Conservation (phyloP, 2,113 vertebrate species). For the Solea senegalensis region DNA sequence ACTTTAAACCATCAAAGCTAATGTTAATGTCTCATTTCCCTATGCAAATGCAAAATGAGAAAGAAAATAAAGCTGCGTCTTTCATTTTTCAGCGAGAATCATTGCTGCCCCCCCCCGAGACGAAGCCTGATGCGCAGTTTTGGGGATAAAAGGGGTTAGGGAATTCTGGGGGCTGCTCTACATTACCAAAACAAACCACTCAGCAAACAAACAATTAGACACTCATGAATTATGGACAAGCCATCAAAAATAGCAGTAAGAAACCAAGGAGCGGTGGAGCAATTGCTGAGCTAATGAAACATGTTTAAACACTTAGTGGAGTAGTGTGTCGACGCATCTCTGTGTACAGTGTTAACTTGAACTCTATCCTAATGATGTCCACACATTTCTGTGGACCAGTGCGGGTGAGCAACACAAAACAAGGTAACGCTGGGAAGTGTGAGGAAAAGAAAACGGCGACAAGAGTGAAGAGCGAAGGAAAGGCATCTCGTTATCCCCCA, state of each 20-base stretch:
- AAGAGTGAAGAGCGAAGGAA: slow-evolving; percentile 40
- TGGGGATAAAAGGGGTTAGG: slow-evolving; percentile 63
- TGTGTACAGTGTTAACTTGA: slow-evolving; percentile 22
- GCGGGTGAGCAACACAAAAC: slow-evolving; percentile 44
- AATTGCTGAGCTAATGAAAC: slow-evolving; percentile 68
- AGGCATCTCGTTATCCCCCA: slow-evolving; percentile 48
- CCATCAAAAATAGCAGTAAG: slow-evolving; percentile 68
- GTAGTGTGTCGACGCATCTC: slow-evolving; percentile 25
- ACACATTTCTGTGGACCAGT: slow-evolving; percentile 38
- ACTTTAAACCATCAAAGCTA: slow-evolving; percentile 73
- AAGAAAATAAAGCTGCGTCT: slow-evolving; percentile 42
- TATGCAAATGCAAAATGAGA: slow-evolving; percentile 65
- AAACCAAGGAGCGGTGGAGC: slow-evolving; percentile 62
- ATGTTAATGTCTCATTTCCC: slow-evolving; percentile 69
- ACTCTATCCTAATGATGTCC: slow-evolving; percentile 28
- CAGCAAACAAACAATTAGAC: slow-evolving; percentile 82
- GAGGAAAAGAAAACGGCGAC: slow-evolving; percentile 30
- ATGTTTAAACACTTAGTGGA: slow-evolving; percentile 49
- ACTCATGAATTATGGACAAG: slow-evolving; percentile 82
- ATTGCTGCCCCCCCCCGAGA: slow-evolving; percentile 69
- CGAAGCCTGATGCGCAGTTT: slow-evolving; percentile 61
- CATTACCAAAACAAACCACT: slow-evolving; percentile 82
- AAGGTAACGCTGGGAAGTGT: slow-evolving; percentile 44
- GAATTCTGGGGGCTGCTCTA: slow-evolving; percentile 70
- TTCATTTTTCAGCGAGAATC: slow-evolving; percentile 68